phyloP scores from a whole-genome alignment of 2,113 vertebrate species.

The Muntiacus muntjak region DNA sequence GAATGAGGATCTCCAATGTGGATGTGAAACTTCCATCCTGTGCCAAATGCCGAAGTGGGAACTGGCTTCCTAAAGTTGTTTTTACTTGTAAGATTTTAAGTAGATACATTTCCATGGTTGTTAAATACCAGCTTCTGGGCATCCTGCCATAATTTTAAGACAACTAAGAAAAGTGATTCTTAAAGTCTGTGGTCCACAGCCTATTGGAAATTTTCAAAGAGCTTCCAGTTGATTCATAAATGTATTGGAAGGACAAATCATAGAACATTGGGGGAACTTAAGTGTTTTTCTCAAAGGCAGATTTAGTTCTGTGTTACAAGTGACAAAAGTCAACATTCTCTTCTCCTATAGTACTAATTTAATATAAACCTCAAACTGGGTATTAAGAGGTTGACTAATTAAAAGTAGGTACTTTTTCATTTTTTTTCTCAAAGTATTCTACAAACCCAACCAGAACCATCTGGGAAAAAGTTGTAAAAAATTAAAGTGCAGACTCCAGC shows the following conservation, averaged over 20 bases:
- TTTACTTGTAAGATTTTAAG: constrained; percentile 54
- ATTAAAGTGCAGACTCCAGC: neutral
- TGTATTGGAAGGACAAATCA: neutral
- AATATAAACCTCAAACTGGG: neutral
- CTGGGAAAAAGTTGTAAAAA: neutral
- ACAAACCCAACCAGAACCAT: neutral
- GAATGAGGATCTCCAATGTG: neutral
- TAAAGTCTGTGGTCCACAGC: neutral
- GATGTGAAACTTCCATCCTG: constrained; percentile 36
- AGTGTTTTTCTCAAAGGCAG: neutral
- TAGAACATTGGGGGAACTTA: neutral
- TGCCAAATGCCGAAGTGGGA: constrained; percentile 46
- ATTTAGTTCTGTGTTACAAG: neutral
- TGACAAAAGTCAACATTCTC: neutral
- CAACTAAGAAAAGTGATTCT: constrained; percentile 43
- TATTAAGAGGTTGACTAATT: neutral
- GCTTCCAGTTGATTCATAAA: neutral
- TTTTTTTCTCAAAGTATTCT: neutral
- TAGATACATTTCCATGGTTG: constrained; percentile 42
- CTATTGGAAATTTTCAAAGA: neutral
- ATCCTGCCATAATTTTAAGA: constrained; percentile 46
- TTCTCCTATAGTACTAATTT: neutral
- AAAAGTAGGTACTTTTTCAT: neutral
- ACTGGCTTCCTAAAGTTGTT: constrained; percentile 47
- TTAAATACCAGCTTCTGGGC: constrained; percentile 61